phyloP scores from a whole-genome alignment of 2,888 invertebrate genomes.

The Phania funesta region DNA sequence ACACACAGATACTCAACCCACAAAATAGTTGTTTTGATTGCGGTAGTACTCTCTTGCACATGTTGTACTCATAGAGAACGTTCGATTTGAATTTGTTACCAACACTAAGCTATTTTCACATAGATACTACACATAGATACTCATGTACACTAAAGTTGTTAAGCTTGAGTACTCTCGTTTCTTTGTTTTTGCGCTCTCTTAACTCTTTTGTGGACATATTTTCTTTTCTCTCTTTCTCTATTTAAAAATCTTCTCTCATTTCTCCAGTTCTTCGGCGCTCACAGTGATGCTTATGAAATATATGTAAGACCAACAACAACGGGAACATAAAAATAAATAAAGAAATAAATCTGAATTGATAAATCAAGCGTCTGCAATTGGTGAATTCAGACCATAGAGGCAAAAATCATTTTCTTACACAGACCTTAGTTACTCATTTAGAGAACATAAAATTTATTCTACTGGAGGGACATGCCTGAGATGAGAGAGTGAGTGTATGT shows the following conservation, averaged over 20 bases:
- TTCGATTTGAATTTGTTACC: background rate
- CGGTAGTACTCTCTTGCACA: background rate
- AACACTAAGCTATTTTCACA: slow-evolving; percentile 32
- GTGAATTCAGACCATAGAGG: slow-evolving; percentile 51
- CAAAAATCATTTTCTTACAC: background rate
- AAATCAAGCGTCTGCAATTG: slow-evolving; percentile 64
- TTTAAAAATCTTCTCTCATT: background rate
- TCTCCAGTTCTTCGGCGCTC: background rate
- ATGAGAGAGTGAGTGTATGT: slow-evolving; percentile 12
- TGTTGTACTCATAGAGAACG: background rate
- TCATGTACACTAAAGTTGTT: slow-evolving; percentile 44
- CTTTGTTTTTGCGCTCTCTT: background rate
- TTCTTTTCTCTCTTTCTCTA: background rate
- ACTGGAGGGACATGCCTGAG: background rate
- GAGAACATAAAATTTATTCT: background rate
- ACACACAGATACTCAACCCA: slow-evolving; percentile 22
- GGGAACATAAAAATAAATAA: slow-evolving; percentile 40
- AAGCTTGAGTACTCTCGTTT: background rate
- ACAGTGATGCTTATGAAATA: slow-evolving; percentile 29
- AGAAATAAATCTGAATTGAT: slow-evolving; percentile 69
- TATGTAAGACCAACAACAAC: slow-evolving; percentile 57
- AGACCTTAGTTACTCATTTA: background rate
- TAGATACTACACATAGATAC: slow-evolving; percentile 69
- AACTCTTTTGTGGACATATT: background rate
- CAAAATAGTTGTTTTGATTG: background rate